These are phyloP conservation scores for Nematostella vectensis DNA, from an alignment of 92 coral and sea anemone species.

Conservation along the genomic window DNA sequence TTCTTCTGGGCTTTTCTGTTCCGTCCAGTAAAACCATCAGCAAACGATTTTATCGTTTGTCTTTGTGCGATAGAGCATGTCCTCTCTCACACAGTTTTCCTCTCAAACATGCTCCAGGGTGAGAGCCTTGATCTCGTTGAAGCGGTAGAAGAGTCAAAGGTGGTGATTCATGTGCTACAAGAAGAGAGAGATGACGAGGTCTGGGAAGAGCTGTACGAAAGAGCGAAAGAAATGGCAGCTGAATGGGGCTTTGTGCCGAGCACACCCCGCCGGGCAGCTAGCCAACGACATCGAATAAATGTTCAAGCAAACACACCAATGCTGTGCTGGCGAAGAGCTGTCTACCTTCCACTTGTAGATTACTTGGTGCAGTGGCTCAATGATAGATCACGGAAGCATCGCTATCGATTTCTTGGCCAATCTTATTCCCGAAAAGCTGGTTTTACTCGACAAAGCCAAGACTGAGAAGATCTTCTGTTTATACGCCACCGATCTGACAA, in stretches of 20 bases:
- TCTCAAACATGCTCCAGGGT: slow-evolving; percentile 14
- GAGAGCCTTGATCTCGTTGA: slow-evolving; percentile 9
- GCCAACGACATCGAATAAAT: slow-evolving; percentile 16
- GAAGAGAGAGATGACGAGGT: slow-evolving; percentile 27
- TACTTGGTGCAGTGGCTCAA: slow-evolving; percentile 20
- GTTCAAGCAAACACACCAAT: slow-evolving; percentile 17
- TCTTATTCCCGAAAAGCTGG: slow-evolving; percentile 6
- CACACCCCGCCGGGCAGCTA: slow-evolving; percentile 16
- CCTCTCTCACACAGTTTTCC: neutral
- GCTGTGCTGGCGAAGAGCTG: slow-evolving; percentile 22
- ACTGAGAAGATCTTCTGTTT: slow-evolving; percentile 9
- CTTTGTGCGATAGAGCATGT: neutral
- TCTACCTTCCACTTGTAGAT: slow-evolving; percentile 23
- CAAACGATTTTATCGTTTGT: neutral
- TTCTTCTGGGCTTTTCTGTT: no score
- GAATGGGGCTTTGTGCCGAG: slow-evolving; percentile 22
- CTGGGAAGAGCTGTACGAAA: neutral
- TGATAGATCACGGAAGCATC: slow-evolving; percentile 2
- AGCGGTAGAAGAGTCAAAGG: slow-evolving; percentile 26
- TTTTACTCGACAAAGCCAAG: slow-evolving; percentile 1
- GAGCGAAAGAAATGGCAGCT: slow-evolving; percentile 18
- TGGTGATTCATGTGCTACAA: slow-evolving; percentile 12
- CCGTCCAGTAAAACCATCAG: no score
- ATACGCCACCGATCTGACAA: slow-evolving; percentile 8
- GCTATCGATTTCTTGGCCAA: slow-evolving; percentile 23